Evolutionary conservation across 2,888 invertebrate genomes (phyloP), one percentile per base, ranked within the genome.

Genomic region (Chymomyza caudatula): DNA sequence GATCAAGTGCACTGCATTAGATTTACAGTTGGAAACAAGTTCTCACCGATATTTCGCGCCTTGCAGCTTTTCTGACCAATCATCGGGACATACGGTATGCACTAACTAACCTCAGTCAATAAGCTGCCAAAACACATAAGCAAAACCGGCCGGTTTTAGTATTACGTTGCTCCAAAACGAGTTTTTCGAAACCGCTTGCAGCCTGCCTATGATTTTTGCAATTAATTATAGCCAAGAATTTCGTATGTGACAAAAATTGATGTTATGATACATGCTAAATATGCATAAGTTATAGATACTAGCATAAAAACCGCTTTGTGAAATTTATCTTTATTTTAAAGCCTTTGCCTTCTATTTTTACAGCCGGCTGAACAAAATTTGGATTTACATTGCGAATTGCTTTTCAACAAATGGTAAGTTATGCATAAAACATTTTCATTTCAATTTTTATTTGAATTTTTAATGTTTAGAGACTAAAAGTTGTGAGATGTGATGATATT

Each of bases 61-160:
- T 59, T 11, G 5, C 11, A 37, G 37, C 37, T 37, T 37, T 37
- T 37, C 37, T 37, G 5, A 37, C 37, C 44, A 44, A 44, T 44
- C 44, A 44, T n/a, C 25, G 4, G 0, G 6, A 5, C 44, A 4
- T 44, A 44, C 44, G 3, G 4, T 4, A 13, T 44, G 55, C 3
- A 60, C 43, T 62, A 66, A 75, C 74, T 74, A 74, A 74, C 74
- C 74, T 69, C 54, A 74, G 74, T 69, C 74, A 74, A 74, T 76
- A 66, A 69, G 65, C 11, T 37, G 29, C 11, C 23, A 22, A 52
- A 52, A 23, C 8, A n/a, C n/a, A n/a, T n/a, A n/a, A n/a, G n/a
- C n/a, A n/a, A n/a, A 49, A 70, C 70, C 75, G 65, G 70, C 73
- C 65, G 73, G 76, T 67, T 76, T 64, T 52, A 44, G 23, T 60